Evolutionary conservation across 2,113 vertebrate species (phyloP).

Genomic region (Greenwoodochromis staneri): DNA sequence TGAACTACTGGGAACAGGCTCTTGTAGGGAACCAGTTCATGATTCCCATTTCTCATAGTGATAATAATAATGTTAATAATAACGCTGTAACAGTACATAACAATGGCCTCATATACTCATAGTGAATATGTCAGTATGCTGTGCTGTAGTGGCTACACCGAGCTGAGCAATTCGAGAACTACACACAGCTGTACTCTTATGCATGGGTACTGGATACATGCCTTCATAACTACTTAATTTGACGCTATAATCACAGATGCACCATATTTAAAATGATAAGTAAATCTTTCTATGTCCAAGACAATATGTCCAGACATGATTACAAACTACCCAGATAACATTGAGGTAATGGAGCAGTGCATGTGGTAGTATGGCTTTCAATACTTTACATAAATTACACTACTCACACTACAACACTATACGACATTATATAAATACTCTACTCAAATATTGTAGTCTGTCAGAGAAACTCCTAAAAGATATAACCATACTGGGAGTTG

Average conservation of each 20-base stretch:
- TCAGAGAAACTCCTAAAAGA: not conserved
- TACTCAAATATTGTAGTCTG: not conserved
- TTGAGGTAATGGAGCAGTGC: not conserved
- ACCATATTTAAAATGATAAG: not conserved
- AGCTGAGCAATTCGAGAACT: not conserved
- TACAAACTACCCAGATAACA: not conserved
- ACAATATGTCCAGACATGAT: not conserved
- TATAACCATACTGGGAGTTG: not conserved
- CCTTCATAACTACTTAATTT: not conserved
- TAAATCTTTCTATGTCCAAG: not conserved
- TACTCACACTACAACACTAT: not conserved
- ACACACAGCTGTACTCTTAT: not conserved
- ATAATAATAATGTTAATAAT: not conserved
- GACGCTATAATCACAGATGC: not conserved
- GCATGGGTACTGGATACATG: not conserved
- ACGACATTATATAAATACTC: not conserved
- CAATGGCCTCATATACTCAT: not conserved
- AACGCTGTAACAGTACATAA: not conserved
- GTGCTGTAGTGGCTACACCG: not conserved
- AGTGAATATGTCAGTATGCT: not conserved
- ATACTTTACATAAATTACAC: not conserved
- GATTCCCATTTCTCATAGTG: not conserved
- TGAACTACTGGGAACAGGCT: not conserved
- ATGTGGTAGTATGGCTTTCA: not conserved
- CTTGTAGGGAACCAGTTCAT: not conserved